Evolutionary conservation across 2,888 invertebrate species (phyloP).

Genomic region (Latrodectus elegans): DNA sequence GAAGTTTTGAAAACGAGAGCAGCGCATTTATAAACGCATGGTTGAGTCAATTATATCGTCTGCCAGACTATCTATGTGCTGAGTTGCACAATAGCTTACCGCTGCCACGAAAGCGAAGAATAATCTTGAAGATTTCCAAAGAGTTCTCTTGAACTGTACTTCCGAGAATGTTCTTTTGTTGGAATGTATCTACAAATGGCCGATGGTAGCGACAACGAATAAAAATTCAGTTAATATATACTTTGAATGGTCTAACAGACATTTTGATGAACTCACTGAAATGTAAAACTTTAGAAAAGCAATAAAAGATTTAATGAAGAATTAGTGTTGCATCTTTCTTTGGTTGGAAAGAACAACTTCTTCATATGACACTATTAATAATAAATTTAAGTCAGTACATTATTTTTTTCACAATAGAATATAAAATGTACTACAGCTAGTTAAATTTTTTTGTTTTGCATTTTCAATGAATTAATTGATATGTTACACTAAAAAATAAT

Average conservation of each 20-base stretch:
- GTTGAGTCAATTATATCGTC: constrained; percentile 64
- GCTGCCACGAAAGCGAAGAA: constrained; percentile 47
- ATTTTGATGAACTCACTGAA: constrained; percentile 54
- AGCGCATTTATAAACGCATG: constrained; percentile 63
- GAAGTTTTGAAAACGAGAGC: constrained; percentile 64
- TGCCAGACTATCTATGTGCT: constrained; percentile 35
- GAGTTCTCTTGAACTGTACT: constrained; percentile 49
- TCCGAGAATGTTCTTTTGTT: constrained; percentile 63
- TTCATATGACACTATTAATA: too few species aligned
- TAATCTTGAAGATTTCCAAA: constrained; percentile 53
- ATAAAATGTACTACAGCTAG: too few species aligned
- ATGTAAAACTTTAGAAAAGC: constrained; percentile 40
- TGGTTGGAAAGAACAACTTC: too few species aligned
- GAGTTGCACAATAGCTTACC: constrained; percentile 67
- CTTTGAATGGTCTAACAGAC: constrained; percentile 53
- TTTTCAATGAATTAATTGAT: too few species aligned
- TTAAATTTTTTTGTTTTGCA: too few species aligned
- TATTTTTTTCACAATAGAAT: too few species aligned
- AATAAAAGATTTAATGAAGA: constrained; percentile 10
- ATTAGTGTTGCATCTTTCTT: constrained; percentile 9
- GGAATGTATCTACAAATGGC: constrained; percentile 41
- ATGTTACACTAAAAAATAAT: too few species aligned
- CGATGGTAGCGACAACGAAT: constrained; percentile 15
- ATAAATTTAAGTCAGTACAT: too few species aligned
- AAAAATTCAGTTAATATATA: constrained; percentile 59